A percentile compares a stretch with the other conserved stretches of the same genome.
Evolutionary conservation across 1,140 invertebrate genomes (phyloP).

Genomic region (Phthorimaea operculella): DNA sequence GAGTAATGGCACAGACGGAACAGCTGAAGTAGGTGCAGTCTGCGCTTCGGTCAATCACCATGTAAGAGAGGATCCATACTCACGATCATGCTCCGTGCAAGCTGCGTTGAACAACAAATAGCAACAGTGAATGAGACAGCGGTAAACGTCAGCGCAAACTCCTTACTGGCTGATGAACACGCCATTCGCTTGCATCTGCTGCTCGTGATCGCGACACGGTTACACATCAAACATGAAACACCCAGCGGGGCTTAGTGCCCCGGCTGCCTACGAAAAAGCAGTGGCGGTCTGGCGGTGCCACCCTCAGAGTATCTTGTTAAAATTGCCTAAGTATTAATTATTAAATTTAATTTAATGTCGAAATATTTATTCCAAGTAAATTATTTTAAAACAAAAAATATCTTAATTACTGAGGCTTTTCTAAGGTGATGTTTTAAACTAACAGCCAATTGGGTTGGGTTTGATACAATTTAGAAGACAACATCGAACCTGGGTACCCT

Average conservation of each 20-base stretch:
- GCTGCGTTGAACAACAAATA: constrained; percentile 72
- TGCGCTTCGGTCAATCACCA: constrained; percentile 10
- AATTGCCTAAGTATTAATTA: background rate
- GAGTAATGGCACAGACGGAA: constrained; percentile 4
- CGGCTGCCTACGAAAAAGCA: background rate
- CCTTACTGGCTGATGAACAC: constrained; percentile 22
- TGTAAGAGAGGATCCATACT: constrained; percentile 69
- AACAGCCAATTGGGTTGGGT: constrained; percentile 1
- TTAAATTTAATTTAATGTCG: background rate
- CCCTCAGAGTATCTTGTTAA: background rate
- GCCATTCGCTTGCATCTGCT: background rate
- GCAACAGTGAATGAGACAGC: constrained; percentile 65
- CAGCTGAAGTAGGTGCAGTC: constrained; percentile 10
- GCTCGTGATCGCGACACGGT: background rate
- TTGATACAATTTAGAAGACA: constrained; percentile 15
- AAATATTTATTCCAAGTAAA: background rate
- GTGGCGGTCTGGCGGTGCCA: background rate
- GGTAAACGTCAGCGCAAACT: constrained; percentile 33
- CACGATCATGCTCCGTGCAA: constrained; percentile 87
- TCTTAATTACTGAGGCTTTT: too few relatives aligned
- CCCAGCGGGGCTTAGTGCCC: background rate
- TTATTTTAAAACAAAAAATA: too few relatives aligned
- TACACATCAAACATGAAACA: background rate
- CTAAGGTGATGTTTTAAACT: constrained; percentile 2
- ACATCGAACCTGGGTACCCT: constrained; percentile 21